Evolutionary conservation across 2,888 invertebrate genomes (phyloP).

Genomic region (Amphipoea lucens): DNA sequence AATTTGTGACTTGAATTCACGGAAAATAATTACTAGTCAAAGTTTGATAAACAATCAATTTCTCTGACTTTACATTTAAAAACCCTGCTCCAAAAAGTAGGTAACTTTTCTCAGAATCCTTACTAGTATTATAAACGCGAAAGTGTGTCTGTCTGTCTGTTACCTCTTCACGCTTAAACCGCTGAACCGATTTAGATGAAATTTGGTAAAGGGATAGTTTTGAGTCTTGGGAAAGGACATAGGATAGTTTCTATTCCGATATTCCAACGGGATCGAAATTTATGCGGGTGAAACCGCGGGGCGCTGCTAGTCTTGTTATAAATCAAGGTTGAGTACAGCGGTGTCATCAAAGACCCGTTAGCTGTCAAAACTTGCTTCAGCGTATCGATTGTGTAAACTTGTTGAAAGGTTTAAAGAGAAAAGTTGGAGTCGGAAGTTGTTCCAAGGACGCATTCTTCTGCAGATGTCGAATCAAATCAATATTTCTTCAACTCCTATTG

Average conservation of each 20-base stretch:
- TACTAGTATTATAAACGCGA: no score
- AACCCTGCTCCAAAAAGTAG: no score
- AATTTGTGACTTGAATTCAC: not conserved
- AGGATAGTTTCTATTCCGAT: no score
- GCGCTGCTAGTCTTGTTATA: not conserved
- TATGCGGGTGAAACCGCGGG: no score
- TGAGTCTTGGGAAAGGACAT: no score
- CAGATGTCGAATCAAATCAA: conserved; percentile 42
- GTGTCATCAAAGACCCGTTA: not conserved
- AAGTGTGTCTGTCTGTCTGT: no score
- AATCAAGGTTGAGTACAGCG: not conserved
- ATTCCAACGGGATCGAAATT: no score
- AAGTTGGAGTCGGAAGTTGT: conserved; percentile 46
- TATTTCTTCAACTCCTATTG: conserved; percentile 28
- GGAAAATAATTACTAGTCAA: not conserved
- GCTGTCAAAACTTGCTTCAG: conserved; percentile 14
- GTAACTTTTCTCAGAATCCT: no score
- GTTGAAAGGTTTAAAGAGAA: conserved; percentile 42
- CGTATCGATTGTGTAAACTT: conserved; percentile 43
- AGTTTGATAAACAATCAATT: not conserved
- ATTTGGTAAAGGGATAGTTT: no score
- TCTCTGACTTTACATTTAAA: not conserved
- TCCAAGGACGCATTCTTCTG: conserved; percentile 15
- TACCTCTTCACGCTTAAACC: no score
- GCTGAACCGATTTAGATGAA: no score